Base-by-base conservation (phyloP, 2,888 invertebrate genomes). In the Ophonus ardosiacus region DNA sequence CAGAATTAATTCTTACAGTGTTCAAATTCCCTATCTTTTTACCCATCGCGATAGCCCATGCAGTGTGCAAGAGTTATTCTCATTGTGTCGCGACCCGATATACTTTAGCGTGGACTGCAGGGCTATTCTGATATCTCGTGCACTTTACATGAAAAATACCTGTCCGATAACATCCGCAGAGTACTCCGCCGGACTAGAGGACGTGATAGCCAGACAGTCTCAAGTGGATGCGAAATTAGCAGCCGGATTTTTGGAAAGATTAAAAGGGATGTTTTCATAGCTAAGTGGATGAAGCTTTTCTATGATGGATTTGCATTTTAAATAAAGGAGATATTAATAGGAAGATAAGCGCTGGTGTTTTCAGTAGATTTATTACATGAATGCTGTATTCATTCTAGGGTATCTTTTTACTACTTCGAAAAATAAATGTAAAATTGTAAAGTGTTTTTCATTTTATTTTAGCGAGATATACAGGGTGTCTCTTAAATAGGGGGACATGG, bases 1-100 rank as follows among this genome's bases (percentile, higher is more conserved):
- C 63, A 13, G 63, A 63, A 63, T 15, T 63, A 24, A 8, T 21
- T 63, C 87, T 87, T 87, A 86, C 87, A 87, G 87, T 88, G 63
- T 87, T 86, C 88, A 86, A 87, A 86, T 86, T 31, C 43, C 43
- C 43, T 51, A 51, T 51, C 13, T 13, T 51, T 51, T 51, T 51
- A 51, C 43, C 13, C 13, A 13, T 10, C 3, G 59, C 17, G 71
- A 31, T 56, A 56, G 57, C 78, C 21, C 78, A 24, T 57, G 78
- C 56, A 78, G 78, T 56, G 56, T 31, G 51, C 86, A 40, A 88
- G 88, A 89, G 88, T 89, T 90, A 90, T 89, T 88, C 89, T 87
- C 88, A 89, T 88, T 88, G 88, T 89, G 89, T 89, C 89, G 87
- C 87, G 88, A 89, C 89, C 89, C 86, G 88, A 88, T 88, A 89